These are phyloP conservation scores for Felis chaus DNA, from an alignment of 2,113 vertebrate species.

Conservation along the genomic window DNA sequence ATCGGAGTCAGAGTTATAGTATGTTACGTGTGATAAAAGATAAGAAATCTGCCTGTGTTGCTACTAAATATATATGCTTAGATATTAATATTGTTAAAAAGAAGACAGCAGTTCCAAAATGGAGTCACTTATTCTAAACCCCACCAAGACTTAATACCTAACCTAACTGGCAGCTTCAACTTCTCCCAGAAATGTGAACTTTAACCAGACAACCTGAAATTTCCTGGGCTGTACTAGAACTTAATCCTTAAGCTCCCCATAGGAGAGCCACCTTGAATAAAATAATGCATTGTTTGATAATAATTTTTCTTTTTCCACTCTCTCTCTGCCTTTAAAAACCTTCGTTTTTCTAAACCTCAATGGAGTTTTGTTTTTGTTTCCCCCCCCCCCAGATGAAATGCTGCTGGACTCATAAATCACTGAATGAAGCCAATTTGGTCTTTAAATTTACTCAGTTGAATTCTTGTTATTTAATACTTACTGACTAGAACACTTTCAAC, in stretches of 20 bases:
- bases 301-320: not conserved
- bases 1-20: not conserved
- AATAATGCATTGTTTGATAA: not conserved
- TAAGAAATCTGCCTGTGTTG: not conserved
- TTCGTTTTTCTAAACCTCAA: not conserved
- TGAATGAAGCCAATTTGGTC: not conserved
- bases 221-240: not conserved
- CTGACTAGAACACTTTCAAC: not conserved
- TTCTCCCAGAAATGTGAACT: not conserved
- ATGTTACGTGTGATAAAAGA: not conserved
- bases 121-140: not conserved
- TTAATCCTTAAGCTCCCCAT: not conserved
- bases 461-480: not conserved
- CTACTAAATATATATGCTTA: not conserved
- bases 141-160: not conserved
- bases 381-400: not conserved
- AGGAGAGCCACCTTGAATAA: not conserved
- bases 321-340: not conserved
- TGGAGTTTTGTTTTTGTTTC: not conserved
- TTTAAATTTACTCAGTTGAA: not conserved
- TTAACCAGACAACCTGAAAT: not conserved
- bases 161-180: not conserved
- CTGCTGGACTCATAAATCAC: not conserved
- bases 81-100: not conserved
- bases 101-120: not conserved